Percentiles rank a stretch among this genome's conserved stretches.
Evolutionary conservation across 2,888 invertebrate species (phyloP).

Genomic region (Meghimatium bilineatum): DNA sequence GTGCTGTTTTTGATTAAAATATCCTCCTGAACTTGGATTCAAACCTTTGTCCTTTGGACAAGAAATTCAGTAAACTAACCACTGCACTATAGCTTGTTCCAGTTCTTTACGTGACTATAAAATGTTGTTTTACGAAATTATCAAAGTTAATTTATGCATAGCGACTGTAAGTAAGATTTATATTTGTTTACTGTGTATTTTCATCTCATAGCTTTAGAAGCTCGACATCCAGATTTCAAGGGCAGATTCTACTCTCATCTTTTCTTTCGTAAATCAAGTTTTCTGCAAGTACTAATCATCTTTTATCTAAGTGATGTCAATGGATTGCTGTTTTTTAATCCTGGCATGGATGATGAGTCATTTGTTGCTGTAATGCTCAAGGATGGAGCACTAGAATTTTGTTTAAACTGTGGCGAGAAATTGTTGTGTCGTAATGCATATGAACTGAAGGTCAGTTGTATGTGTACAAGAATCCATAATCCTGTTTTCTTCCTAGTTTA

Average conservation of each 20-base stretch:
- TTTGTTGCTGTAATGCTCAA: slow-evolving; percentile 15
- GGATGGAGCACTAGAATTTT: slow-evolving; percentile 41
- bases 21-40: too few species aligned
- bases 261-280: slow-evolving; percentile 28
- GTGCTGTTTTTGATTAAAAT: too few species aligned
- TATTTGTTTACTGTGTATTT: not conserved
- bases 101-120: too few species aligned
- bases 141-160: too few species aligned
- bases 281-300: slow-evolving; percentile 15
- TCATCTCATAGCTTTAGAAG: slow-evolving; percentile 12
- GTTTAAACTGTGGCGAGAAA: slow-evolving; percentile 29
- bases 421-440: slow-evolving; percentile 32
- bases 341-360: slow-evolving; percentile 8
- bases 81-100: too few species aligned
- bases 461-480: not conserved
- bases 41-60: too few species aligned
- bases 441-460: slow-evolving; percentile 34
- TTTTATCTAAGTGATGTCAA: slow-evolving; percentile 34
- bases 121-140: too few species aligned
- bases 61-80: too few species aligned
- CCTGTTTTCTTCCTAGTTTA: too few species aligned
- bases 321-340: slow-evolving; percentile 44
- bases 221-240: slow-evolving; percentile 38
- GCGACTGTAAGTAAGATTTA: too few species aligned
- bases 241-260: slow-evolving; percentile 43